Conservation (phyloP, 2,797 vertebrate genomes). For the Brachyalestes nurse region DNA sequence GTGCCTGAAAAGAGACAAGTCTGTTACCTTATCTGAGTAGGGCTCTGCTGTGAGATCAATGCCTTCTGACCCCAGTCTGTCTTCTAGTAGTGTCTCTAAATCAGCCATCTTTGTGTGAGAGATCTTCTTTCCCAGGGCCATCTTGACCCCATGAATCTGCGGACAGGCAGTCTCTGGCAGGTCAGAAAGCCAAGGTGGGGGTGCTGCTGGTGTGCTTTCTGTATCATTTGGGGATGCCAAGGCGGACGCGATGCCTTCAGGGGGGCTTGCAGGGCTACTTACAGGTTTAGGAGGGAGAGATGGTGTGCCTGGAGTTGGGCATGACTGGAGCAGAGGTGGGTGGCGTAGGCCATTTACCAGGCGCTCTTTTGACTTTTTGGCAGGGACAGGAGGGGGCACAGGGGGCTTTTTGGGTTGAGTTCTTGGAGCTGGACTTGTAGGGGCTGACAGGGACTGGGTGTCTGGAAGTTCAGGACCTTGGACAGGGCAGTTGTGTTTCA, state of each 20-base stretch:
- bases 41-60: slow-evolving; percentile 98
- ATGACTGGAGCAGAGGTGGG: slow-evolving; percentile 73
- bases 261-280: slow-evolving; percentile 61
- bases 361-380: slow-evolving; percentile 93
- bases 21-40: slow-evolving; percentile 93
- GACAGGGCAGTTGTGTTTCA: slow-evolving; percentile 55
- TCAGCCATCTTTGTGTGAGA: slow-evolving; percentile 85
- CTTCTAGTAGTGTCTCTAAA: slow-evolving; percentile 87
- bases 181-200: slow-evolving; percentile 87
- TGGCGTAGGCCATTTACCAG: slow-evolving; percentile 88
- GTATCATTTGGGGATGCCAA: slow-evolving; percentile 65
- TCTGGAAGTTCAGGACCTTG: slow-evolving; percentile 41
- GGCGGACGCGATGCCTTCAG: slow-evolving; percentile 61
- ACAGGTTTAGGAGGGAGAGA: slow-evolving; percentile 72
- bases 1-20: not conserved
- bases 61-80: slow-evolving; percentile 86
- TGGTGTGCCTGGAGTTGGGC: slow-evolving; percentile 68
- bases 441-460: slow-evolving; percentile 63
- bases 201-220: slow-evolving; percentile 69
- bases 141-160: slow-evolving; percentile 83
- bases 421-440: slow-evolving; percentile 71
- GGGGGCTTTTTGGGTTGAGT: slow-evolving; percentile 86
- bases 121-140: slow-evolving; percentile 76
- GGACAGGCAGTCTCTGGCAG: slow-evolving; percentile 80
- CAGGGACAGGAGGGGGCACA: slow-evolving; percentile 94